Conservation (phyloP, 2,113 vertebrate species). For the Pristiophorus japonicus region DNA sequence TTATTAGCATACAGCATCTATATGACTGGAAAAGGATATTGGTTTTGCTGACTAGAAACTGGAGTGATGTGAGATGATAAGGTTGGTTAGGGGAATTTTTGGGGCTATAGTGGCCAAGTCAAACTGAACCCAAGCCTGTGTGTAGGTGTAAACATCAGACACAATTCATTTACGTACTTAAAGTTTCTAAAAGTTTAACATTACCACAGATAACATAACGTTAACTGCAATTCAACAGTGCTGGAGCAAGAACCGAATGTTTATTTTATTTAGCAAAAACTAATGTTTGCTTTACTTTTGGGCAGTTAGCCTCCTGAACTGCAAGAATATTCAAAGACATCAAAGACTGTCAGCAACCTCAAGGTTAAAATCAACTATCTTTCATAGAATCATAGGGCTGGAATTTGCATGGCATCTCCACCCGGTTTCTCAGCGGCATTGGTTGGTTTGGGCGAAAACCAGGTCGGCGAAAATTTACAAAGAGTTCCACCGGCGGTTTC, state of each 20-base stretch:
- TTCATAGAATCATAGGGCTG: neutral
- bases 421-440: too few species aligned
- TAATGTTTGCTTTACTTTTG: neutral
- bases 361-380: neutral
- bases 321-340: neutral
- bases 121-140: neutral
- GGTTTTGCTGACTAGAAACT: conserved; percentile 31
- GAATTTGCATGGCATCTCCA: too few species aligned
- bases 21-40: conserved; percentile 34
- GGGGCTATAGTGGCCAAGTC: neutral
- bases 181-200: conserved; percentile 1
- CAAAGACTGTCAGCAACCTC: neutral
- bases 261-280: neutral
- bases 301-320: neutral
- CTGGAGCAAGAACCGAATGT: too few species aligned
- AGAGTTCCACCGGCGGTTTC: too few species aligned
- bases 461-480: too few species aligned
- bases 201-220: neutral
- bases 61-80: conserved; percentile 1
- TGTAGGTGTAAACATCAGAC: conserved; percentile 34
- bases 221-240: neutral
- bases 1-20: too few species aligned
- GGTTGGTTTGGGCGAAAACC: too few species aligned
- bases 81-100: conserved; percentile 27
- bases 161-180: conserved; percentile 2